Conservation (phyloP, 2,888 invertebrate genomes). For the Anthrax anthrax region DNA sequence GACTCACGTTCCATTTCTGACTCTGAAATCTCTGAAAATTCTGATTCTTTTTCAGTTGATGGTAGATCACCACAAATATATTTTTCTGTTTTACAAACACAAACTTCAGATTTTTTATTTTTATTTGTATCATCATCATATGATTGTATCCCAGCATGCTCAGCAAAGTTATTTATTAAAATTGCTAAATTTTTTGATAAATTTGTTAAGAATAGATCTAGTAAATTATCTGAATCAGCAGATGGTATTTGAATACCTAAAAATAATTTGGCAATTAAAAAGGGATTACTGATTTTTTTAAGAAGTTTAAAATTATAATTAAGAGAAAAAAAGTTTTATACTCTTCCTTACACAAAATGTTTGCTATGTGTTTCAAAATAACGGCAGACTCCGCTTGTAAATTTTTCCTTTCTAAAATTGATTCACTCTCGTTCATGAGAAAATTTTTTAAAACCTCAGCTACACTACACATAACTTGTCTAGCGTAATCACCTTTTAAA, state of each 20-base stretch:
- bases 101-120: neutral
- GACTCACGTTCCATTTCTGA: slow-evolving; percentile 7
- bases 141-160: slow-evolving; percentile 22
- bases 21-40: slow-evolving; percentile 13
- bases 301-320: too few species aligned
- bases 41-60: too few species aligned
- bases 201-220: slow-evolving; percentile 22
- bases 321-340: too few species aligned
- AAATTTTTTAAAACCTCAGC: slow-evolving; percentile 30
- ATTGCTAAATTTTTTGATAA: slow-evolving; percentile 27
- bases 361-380: slow-evolving; percentile 11
- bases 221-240: slow-evolving; percentile 11
- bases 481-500: slow-evolving; percentile 22
- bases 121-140: neutral
- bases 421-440: slow-evolving; percentile 24
- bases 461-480: slow-evolving; percentile 23
- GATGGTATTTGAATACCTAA: slow-evolving; percentile 22
- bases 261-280: slow-evolving; percentile 18
- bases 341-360: neutral
- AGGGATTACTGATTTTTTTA: neutral
- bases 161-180: slow-evolving; percentile 30
- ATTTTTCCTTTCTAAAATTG: slow-evolving; percentile 19
- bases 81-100: neutral
- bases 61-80: slow-evolving; percentile 1
- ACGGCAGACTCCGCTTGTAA: slow-evolving; percentile 11